Base-by-base conservation (phyloP, 2,797 vertebrate species). In the Enteromius argenteus region DNA sequence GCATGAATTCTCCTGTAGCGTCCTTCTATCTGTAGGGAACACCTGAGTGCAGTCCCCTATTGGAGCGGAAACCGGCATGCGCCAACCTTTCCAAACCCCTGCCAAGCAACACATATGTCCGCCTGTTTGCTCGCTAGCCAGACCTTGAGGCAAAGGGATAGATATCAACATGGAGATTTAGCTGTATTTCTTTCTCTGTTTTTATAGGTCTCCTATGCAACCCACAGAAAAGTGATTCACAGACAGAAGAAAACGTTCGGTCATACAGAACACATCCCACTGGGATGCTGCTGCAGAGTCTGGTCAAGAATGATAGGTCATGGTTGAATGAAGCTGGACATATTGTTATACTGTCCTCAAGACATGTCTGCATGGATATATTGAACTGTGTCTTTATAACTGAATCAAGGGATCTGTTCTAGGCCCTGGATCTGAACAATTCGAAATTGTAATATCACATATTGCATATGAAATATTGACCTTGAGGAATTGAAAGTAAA, bases 31-130 rank as follows among this genome's bases (percentile, higher is more conserved):
- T 78, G 37, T 44, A 66, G 51, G 85, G 88, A 87, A 88, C 89
- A 91, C 90, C 89, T 86, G 86, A 90, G 88, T 89, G 86, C 83
- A 87, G 86, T 87, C 87, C 87, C 88, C 89, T 58, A 81, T 87
- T 88, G 89, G 72, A 88, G 83, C 85, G 84, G 84, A 92, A 91
- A 89, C 89, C 82, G 89, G 83, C 90, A 69, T 72, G 84, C 66
- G 85, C 42, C 80, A 87, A 90, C 71, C 72, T 89, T 91, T 92
- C 87, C 85, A 87, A 90, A 88, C 91, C 91, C 93, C 93, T 90
- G 88, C 85, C 86, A 90, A 90, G 90, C 86, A 86, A 85, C 87
- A 88, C 92, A 93, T 92, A 92, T 94, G 93, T 92, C 91, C 87
- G 75, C 44, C 85, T 91, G 87, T 92, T 89, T 88, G 60, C 84